Conservation (phyloP, 2,797 vertebrate genomes). For the Rhodeus uyekii region DNA sequence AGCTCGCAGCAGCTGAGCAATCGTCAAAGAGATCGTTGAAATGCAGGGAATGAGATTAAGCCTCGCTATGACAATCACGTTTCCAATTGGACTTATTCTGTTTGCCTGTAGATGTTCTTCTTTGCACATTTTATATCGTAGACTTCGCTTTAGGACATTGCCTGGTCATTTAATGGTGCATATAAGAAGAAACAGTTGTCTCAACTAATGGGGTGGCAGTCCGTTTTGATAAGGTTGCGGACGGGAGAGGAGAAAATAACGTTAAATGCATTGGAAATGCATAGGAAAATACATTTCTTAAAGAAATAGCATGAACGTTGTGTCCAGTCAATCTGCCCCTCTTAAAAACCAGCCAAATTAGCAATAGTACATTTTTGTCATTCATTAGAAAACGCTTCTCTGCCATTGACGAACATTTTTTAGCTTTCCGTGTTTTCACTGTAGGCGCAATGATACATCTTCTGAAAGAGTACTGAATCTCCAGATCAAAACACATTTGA, state of each 20-base stretch:
- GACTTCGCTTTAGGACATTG: conserved; percentile 27
- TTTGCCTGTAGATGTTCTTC: conserved; percentile 33
- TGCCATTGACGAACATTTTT: too few species aligned
- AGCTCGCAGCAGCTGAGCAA: conserved; percentile 28
- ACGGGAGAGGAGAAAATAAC: neutral
- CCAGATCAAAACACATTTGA: too few species aligned
- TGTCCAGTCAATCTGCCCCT: neutral
- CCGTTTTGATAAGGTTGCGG: neutral
- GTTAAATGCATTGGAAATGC: too few species aligned
- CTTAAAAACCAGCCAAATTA: neutral
- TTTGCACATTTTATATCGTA: conserved; percentile 32
- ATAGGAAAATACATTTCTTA: too few species aligned
- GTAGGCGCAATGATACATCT: too few species aligned
- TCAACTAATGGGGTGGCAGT: neutral
- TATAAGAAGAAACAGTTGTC: neutral
- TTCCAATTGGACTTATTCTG: conserved; percentile 48
- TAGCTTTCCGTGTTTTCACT: too few species aligned
- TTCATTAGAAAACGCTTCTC: too few species aligned
- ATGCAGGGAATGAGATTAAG: conserved; percentile 50
- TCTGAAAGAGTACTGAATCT: too few species aligned
- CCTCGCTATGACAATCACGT: conserved; percentile 47
- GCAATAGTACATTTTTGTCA: too few species aligned
- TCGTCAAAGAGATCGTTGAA: conserved; percentile 40
- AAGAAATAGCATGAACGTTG: too few species aligned
- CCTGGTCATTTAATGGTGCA: conserved; percentile 12